Percentiles rank a stretch among this genome's conserved stretches.
These are phyloP conservation scores for Seriola quinqueradiata DNA, from an alignment of 2,113 vertebrate genomes.

Conservation along the genomic window DNA sequence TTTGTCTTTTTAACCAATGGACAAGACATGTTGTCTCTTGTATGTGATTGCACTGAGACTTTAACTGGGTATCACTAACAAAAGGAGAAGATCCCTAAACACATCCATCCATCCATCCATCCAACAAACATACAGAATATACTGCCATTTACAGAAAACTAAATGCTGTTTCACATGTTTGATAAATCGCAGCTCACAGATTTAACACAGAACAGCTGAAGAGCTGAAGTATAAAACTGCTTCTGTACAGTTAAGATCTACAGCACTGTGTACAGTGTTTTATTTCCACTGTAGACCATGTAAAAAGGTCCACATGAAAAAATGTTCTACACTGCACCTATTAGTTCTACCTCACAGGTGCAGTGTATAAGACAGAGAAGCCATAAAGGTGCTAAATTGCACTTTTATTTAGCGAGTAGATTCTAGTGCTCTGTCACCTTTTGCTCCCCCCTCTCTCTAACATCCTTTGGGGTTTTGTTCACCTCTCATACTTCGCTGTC, in stretches of 20 bases:
- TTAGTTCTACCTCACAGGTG: conserved; percentile 38
- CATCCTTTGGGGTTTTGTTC: conserved; percentile 81
- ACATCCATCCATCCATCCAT: too few species aligned
- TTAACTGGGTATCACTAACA: neutral
- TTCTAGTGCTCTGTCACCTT: conserved; percentile 70
- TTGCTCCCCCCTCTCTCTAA: conserved; percentile 62
- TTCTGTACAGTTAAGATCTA: neutral
- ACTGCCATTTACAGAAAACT: neutral
- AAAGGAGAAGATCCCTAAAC: neutral
- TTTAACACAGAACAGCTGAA: neutral
- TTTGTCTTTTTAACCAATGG: conserved; percentile 34
- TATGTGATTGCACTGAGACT: neutral
- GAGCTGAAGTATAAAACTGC: conserved; percentile 2
- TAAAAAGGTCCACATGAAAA: conserved; percentile 1
- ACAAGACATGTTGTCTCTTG: conserved; percentile 6
- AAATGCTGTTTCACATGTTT: conserved; percentile 1
- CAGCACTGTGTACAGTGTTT: conserved; percentile 1
- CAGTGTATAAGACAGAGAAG: conserved; percentile 46
- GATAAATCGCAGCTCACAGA: neutral
- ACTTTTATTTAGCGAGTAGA: conserved; percentile 66
- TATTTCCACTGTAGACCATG: neutral
- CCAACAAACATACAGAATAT: neutral
- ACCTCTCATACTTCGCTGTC: conserved; percentile 93
- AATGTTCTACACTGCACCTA: neutral
- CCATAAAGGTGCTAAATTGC: conserved; percentile 64